phyloP scores from a whole-genome alignment of 2,888 invertebrate species.

The Megalurothrips usitatus region DNA sequence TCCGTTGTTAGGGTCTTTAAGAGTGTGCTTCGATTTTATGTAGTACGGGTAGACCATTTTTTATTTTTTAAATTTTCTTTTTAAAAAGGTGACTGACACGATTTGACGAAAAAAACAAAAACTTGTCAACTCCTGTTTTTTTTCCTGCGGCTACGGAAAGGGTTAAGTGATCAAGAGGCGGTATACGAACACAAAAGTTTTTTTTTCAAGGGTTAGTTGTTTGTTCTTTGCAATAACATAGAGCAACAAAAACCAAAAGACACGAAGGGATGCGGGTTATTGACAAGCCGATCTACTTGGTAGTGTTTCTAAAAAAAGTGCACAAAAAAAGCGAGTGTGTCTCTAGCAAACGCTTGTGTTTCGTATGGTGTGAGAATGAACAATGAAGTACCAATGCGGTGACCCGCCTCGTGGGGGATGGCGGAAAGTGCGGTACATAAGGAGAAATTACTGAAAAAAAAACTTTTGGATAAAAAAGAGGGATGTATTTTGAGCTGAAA shows the following conservation, averaged over 20 bases:
- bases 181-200: not conserved
- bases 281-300: not conserved
- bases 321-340: too few relatives aligned
- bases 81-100: not conserved
- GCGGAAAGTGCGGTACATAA: not conserved
- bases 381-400: too few relatives aligned
- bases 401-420: too few relatives aligned
- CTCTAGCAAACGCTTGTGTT: too few relatives aligned
- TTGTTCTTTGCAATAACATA: not conserved
- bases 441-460: not conserved
- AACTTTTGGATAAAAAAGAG: not conserved
- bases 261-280: not conserved
- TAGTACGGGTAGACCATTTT: not conserved
- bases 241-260: not conserved
- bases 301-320: too few relatives aligned
- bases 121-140: not conserved
- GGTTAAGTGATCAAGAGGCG: slow-evolving; percentile 18
- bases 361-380: too few relatives aligned
- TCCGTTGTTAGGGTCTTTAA: too few relatives aligned
- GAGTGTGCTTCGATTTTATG: not conserved
- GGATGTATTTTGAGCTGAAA: slow-evolving; percentile 7
- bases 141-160: not conserved
- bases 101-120: not conserved
- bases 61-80: too few relatives aligned
- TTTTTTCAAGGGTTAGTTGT: not conserved